These are phyloP conservation scores for Mormyrops attenuatus DNA, from an alignment of 2,797 vertebrate species.

Conservation along the genomic window DNA sequence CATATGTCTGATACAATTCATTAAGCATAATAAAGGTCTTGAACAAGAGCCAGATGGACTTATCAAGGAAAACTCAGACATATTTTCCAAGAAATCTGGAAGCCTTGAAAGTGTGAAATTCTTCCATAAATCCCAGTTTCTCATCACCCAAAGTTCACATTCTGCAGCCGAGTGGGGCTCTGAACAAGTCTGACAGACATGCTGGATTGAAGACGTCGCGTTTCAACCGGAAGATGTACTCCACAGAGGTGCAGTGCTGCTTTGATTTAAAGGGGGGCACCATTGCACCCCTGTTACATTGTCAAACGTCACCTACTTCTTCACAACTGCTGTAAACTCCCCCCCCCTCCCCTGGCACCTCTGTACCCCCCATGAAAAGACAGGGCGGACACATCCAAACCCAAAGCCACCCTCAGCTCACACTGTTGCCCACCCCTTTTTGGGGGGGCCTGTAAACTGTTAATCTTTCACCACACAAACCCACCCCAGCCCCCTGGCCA, in stretches of 20 bases:
- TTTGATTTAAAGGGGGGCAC: constrained; percentile 46
- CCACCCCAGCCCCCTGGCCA: constrained; percentile 20
- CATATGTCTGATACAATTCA: not conserved
- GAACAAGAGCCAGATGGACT: not conserved
- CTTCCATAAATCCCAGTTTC: not conserved
- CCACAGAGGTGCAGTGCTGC: constrained; percentile 30
- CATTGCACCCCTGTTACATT: constrained; percentile 53
- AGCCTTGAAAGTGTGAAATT: not conserved
- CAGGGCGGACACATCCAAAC: constrained; percentile 48
- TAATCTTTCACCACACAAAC: constrained; percentile 61
- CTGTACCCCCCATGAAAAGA: constrained; percentile 38
- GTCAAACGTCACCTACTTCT: constrained; percentile 53
- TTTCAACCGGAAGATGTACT: constrained; percentile 22
- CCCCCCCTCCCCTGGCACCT: not conserved
- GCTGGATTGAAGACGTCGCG: not conserved
- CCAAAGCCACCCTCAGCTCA: constrained; percentile 47
- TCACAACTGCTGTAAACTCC: constrained; percentile 36
- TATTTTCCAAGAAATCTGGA: not conserved
- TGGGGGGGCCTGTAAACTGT: constrained; percentile 60
- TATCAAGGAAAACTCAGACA: not conserved
- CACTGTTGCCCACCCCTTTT: constrained; percentile 36
- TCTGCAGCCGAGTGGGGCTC: not conserved
- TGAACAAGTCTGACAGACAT: not conserved
- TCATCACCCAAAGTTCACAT: not conserved
- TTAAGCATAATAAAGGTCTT: not conserved